Evolutionary conservation across 2,113 vertebrate genomes (phyloP).

Genomic region (Protobothrops flavoviridis): DNA sequence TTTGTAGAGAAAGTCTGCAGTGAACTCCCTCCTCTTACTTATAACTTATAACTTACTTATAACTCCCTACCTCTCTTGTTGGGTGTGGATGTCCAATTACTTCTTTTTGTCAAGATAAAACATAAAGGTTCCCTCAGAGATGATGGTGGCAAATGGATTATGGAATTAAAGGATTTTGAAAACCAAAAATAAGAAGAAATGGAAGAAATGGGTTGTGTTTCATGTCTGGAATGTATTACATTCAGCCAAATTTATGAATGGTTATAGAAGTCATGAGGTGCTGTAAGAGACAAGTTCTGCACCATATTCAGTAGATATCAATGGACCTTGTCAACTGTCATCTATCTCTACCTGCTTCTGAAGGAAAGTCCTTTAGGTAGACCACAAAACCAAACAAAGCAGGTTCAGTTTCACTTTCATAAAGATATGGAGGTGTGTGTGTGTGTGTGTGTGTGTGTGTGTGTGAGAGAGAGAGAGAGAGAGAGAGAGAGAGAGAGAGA

Average conservation of each 20-base stretch:
- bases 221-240: neutral
- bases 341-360: neutral
- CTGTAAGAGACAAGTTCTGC: neutral
- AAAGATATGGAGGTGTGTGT: neutral
- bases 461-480: neutral
- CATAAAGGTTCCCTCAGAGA: neutral
- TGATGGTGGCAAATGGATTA: neutral
- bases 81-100: neutral
- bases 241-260: neutral
- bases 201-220: neutral
- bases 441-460: neutral
- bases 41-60: neutral
- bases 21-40: neutral
- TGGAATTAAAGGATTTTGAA: neutral
- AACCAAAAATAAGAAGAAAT: neutral
- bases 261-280: neutral
- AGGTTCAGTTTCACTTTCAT: neutral
- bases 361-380: neutral
- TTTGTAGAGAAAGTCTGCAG: neutral
- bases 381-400: neutral
- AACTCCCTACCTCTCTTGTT: neutral
- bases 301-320: neutral
- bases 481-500: neutral
- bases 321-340: neutral
- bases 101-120: neutral